phyloP scores from a whole-genome alignment of 2,888 invertebrate species.

The Osedax frankpressi region DNA sequence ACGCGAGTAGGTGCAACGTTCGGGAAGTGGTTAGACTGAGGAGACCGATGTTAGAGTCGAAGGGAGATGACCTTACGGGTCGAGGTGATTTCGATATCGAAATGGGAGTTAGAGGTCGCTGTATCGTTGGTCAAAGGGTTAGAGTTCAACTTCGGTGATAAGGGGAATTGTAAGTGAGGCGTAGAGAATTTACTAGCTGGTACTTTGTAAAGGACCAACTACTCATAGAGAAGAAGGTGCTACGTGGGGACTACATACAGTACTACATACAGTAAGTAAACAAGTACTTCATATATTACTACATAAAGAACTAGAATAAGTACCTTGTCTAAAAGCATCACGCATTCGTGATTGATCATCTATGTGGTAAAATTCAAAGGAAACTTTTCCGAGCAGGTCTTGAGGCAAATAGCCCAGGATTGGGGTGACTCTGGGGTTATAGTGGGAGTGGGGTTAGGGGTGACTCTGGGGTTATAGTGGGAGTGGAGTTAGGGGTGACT shows the following conservation, averaged over 20 bases:
- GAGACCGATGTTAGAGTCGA: background rate
- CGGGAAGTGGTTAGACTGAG: background rate
- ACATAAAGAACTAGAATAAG: too few relatives aligned
- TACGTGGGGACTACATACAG: background rate
- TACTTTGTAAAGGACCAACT: too few relatives aligned
- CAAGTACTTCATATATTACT: too few relatives aligned
- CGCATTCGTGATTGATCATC: slow-evolving; percentile 94
- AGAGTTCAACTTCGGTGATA: background rate
- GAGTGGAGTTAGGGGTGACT: background rate
- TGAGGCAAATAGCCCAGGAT: slow-evolving; percentile 84
- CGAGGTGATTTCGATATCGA: background rate
- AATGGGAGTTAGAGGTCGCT: too few relatives aligned
- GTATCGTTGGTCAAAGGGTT: background rate
- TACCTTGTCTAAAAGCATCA: slow-evolving; percentile 91
- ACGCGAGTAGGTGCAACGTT: background rate
- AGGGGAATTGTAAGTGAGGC: background rate
- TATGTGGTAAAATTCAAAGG: slow-evolving; percentile 92
- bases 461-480: background rate
- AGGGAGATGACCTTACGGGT: background rate
- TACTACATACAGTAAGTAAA: background rate
- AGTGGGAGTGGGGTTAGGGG: background rate
- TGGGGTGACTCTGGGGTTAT: slow-evolving; percentile 57
- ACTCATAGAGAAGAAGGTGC: too few relatives aligned
- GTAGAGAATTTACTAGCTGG: too few relatives aligned
- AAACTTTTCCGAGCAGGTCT: slow-evolving; percentile 83